Evolutionary conservation across 2,888 invertebrate species (phyloP).

Genomic region (Trissoscelio sp.): DNA sequence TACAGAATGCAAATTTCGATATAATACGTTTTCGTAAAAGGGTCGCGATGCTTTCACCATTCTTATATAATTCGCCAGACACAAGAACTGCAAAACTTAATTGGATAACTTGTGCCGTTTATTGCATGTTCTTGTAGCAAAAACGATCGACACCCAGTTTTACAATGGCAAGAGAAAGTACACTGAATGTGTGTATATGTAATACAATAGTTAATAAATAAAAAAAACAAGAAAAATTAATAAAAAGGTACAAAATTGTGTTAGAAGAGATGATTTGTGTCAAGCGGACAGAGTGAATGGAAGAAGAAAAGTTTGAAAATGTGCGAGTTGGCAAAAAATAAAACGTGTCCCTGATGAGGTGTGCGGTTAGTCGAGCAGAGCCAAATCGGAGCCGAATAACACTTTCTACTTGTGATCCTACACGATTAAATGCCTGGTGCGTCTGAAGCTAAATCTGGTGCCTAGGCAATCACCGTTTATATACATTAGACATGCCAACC

Average conservation of each 20-base stretch:
- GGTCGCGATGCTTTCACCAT: constrained; percentile 41
- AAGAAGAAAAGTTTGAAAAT: not conserved
- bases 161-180: constrained; percentile 41
- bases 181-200: constrained; percentile 6
- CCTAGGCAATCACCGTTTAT: constrained; percentile 53
- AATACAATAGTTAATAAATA: constrained; percentile 7
- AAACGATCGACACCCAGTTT: constrained; percentile 43
- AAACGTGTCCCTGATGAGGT: not conserved
- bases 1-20: constrained; percentile 8
- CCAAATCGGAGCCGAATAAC: constrained; percentile 22
- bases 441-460: constrained; percentile 43
- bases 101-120: constrained; percentile 49
- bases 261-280: no score
- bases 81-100: constrained; percentile 48
- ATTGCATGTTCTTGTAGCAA: constrained; percentile 46
- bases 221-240: no score
- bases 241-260: no score
- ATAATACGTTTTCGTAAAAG: constrained; percentile 24
- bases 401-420: constrained; percentile 34
- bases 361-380: not conserved
- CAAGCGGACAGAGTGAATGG: no score
- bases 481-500: constrained; percentile 60
- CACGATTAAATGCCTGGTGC: constrained; percentile 31
- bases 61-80: constrained; percentile 43
- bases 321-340: not conserved